Conservation (phyloP, 2,888 invertebrate species). For the Andrena chrysosceles region DNA sequence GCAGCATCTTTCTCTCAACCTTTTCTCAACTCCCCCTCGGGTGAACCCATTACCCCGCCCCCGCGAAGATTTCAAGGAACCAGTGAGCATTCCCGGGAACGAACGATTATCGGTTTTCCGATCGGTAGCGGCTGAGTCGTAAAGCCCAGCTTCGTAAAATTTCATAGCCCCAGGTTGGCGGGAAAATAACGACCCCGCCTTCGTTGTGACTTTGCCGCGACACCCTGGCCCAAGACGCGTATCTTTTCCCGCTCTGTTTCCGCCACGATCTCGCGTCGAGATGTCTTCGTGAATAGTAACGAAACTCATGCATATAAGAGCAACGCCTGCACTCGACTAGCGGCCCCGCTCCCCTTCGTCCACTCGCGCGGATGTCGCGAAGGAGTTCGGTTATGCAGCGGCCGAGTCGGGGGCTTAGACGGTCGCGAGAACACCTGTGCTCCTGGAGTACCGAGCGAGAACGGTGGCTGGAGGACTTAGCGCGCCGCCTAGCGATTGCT, state of each 20-base stretch:
- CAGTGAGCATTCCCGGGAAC: not conserved
- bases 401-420: not conserved
- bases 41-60: conserved; percentile 1
- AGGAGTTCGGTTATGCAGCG: not conserved
- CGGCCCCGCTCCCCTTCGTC: not conserved
- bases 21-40: not conserved
- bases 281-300: conserved; percentile 50
- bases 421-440: conserved; percentile 7
- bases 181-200: not conserved
- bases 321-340: conserved; percentile 5
- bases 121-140: not conserved
- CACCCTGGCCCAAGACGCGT: not conserved
- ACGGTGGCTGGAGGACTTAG: conserved; percentile 13
- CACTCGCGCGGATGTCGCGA: not conserved
- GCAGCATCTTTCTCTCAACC: conserved; percentile 1
- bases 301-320: conserved; percentile 40
- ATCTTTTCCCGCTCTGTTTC: not conserved
- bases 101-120: conserved; percentile 12
- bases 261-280: conserved; percentile 10
- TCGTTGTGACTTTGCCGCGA: not conserved
- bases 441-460: not conserved
- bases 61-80: not conserved
- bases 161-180: not conserved
- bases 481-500: conserved; percentile 21
- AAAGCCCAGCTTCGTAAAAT: not conserved